Conservation (phyloP, 64 coral and sea anemone species). For the Montipora capricornis region DNA sequence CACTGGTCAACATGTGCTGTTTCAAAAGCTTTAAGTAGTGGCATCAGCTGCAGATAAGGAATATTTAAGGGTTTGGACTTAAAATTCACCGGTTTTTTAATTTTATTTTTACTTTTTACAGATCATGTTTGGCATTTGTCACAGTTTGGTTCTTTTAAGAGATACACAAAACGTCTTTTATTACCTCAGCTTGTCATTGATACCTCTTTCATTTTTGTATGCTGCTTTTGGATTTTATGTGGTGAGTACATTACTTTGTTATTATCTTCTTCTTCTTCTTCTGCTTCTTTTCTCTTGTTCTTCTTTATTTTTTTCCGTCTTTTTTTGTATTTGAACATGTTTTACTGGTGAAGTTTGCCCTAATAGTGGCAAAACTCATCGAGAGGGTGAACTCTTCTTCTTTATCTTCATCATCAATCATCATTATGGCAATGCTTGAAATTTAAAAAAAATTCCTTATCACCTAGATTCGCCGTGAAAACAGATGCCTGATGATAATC, state of each 20-base stretch:
- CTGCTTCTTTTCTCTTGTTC: neutral
- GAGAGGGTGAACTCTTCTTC: too few species aligned
- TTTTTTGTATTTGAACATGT: too few species aligned
- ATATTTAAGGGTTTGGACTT: neutral
- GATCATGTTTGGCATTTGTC: conserved; percentile 84
- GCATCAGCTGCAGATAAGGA: too few species aligned
- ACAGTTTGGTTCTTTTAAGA: conserved; percentile 83
- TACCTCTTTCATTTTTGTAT: conserved; percentile 74
- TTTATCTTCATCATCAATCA: too few species aligned
- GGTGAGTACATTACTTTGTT: conserved; percentile 31
- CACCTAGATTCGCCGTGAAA: conserved; percentile 78
- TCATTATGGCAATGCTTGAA: too few species aligned
- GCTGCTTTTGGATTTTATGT: conserved; percentile 81
- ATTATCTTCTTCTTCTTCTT: neutral
- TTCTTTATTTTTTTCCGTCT: too few species aligned
- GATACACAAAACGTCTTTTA: conserved; percentile 61
- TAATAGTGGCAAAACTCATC: too few species aligned
- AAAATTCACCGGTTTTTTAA: neutral
- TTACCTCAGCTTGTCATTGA: conserved; percentile 71
- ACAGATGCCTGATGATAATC: conserved; percentile 68
- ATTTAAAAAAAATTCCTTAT: neutral
- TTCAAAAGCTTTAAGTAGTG: too few species aligned
- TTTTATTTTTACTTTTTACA: conserved; percentile 27
- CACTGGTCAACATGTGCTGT: too few species aligned
- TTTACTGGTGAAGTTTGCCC: too few species aligned